Conservation (phyloP, 2,888 invertebrate genomes). For the Nomada fabriciana region DNA sequence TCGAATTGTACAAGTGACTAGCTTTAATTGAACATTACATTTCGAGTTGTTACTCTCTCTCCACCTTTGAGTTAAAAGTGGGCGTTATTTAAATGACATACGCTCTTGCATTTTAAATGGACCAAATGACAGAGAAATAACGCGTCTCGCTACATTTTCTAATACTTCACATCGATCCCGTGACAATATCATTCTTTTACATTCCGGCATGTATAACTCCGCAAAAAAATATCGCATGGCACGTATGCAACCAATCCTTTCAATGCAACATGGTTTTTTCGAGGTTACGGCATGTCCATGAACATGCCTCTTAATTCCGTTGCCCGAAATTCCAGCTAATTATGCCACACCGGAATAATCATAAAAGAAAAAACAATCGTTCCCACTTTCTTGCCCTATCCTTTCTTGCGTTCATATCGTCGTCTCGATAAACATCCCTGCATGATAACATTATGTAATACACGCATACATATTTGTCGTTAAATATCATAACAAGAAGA, state of each 20-base stretch:
- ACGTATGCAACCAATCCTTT: conserved; percentile 11
- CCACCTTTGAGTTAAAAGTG: conserved; percentile 55
- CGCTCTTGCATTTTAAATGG: conserved; percentile 50
- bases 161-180: conserved; percentile 9
- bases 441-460: conserved; percentile 34
- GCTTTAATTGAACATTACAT: conserved; percentile 20
- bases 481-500: conserved; percentile 5
- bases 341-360: neutral
- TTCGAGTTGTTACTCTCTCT: conserved; percentile 44
- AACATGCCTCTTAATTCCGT: neutral
- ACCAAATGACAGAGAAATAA: conserved; percentile 51
- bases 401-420: neutral
- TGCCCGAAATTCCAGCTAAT: neutral
- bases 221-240: conserved; percentile 45
- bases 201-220: neutral
- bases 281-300: conserved; percentile 4
- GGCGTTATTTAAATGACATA: conserved; percentile 74
- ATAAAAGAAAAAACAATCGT: neutral
- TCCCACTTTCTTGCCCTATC: neutral
- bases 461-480: conserved; percentile 10
- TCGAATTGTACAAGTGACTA: neutral
- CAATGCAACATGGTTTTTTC: conserved; percentile 19
- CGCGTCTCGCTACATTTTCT: conserved; percentile 7
- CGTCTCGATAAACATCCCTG: neutral
- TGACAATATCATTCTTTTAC: conserved; percentile 36